Base-by-base conservation (phyloP, 2,797 vertebrate species). In the Rhinatrema bivittatum region DNA sequence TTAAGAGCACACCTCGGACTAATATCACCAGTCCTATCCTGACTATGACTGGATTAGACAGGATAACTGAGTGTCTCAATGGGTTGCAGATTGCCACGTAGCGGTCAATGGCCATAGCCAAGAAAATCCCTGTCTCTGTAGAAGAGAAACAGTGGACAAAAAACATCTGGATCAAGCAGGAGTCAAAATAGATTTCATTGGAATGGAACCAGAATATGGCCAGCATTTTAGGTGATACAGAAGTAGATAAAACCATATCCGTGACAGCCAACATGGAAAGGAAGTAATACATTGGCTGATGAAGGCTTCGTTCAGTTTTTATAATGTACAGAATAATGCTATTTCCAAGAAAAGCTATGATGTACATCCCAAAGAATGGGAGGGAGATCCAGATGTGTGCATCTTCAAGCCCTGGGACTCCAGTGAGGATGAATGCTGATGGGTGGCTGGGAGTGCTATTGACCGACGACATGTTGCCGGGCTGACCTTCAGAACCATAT, bases 41-140 rank as follows among this genome's bases (percentile, higher is more conserved):
- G n/a, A n/a, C n/a, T n/a, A n/a, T n/a, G n/a, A n/a, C n/a, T n/a
- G n/a, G 51, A 46, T 84, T 78, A 39, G 83, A 86, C 32, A 77
- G 39, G 10, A 57, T 45, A 6, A 62, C 79, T 48, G 79, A 72
- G 59, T 86, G 87, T 37, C 52, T 77, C 53, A 87, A 44, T 14
- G 84, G 82, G 10, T 18, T 42, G 23, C 83, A 87, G 42, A 87
- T 85, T n/a, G 84, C 84, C 4, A 86, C 52, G 47, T 83, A 85
- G 57, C 71, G 51, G 27, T 87, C 82, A 17, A 86, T 87, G 1
- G 85, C 81, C 86, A 87, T 88, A 1, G 68, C 79, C 19, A 36
- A 55, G 15, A 89, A 56, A 25, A 78, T 75, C 10, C 78, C 60
- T 10, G 79, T 65, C 3, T 63, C 24, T 3, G 73, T 79, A 2